phyloP scores from a whole-genome alignment of 2,888 invertebrate species.

The Boloria selene region DNA sequence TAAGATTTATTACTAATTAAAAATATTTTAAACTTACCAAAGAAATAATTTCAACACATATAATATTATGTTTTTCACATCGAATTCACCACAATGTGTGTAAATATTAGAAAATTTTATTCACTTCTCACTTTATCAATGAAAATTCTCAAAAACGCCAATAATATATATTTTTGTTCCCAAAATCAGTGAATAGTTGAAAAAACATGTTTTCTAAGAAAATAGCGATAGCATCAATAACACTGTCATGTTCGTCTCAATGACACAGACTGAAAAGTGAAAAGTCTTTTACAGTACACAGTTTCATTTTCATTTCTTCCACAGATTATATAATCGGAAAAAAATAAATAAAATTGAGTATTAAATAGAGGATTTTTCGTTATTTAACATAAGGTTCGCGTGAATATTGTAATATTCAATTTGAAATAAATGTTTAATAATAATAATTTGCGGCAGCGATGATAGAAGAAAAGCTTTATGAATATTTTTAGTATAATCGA shows the following conservation, averaged over 20 bases:
- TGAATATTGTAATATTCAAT: not conserved
- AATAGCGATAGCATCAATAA: not conserved
- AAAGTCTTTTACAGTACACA: slow-evolving; percentile 48
- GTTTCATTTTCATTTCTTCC: not conserved
- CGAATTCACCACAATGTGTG: no score
- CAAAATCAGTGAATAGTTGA: slow-evolving; percentile 29
- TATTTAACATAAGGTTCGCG: not conserved
- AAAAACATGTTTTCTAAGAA: no score
- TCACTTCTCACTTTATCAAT: no score
- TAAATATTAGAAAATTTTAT: no score
- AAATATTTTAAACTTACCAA: no score
- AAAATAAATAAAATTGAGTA: not conserved
- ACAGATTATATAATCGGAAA: slow-evolving; percentile 14
- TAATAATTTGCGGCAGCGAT: no score
- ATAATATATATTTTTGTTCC: slow-evolving; percentile 16
- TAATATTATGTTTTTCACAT: no score
- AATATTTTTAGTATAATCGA: no score
- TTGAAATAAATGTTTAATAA: no score
- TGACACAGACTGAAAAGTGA: slow-evolving; percentile 17
- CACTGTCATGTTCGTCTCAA: slow-evolving; percentile 13
- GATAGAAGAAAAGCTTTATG: no score
- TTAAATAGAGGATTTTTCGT: not conserved
- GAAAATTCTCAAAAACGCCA: not conserved
- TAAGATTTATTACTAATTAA: no score
- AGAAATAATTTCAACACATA: no score